These are phyloP conservation scores for Pollicipes pollicipes DNA, from an alignment of 1,140 invertebrate genomes.

Conservation along the genomic window DNA sequence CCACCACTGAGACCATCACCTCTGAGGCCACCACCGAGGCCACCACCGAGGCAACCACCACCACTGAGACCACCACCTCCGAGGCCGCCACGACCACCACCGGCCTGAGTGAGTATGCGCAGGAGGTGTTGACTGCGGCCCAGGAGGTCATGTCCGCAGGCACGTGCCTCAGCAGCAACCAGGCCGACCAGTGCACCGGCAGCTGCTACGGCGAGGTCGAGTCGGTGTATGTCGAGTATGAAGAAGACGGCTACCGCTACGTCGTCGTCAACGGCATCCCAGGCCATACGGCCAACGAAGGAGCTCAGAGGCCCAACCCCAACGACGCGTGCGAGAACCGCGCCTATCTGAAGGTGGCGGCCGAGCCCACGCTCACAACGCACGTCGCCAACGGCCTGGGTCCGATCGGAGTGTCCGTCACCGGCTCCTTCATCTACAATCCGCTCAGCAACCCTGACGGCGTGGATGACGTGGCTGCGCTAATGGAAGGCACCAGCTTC, in stretches of 20 bases:
- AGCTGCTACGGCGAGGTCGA: not conserved
- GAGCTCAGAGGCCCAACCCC: not conserved
- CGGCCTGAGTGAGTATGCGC: not conserved
- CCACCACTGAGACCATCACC: constrained; percentile 2
- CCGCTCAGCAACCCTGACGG: not conserved
- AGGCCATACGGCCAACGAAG: constrained; percentile 3
- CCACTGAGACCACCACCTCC: not conserved
- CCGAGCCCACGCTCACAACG: not conserved
- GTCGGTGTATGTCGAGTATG: not conserved
- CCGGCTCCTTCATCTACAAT: constrained; percentile 8
- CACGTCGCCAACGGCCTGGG: constrained; percentile 5
- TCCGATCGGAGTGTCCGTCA: not conserved
- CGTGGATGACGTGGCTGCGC: constrained; percentile 5
- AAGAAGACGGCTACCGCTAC: not conserved
- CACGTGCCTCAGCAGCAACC: not conserved
- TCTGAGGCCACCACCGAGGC: not conserved
- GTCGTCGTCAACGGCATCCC: constrained; percentile 7
- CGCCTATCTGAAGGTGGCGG: constrained; percentile 7
- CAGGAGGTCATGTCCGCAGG: not conserved
- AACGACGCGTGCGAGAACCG: constrained; percentile 5
- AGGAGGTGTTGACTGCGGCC: not conserved
- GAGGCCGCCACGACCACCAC: not conserved
- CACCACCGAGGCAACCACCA: constrained; percentile 8
- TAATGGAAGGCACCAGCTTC: constrained; percentile 4
- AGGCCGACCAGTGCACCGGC: not conserved